Evolutionary conservation across 1,140 invertebrate species (phyloP).

Genomic region (Choristoneura fumiferana): DNA sequence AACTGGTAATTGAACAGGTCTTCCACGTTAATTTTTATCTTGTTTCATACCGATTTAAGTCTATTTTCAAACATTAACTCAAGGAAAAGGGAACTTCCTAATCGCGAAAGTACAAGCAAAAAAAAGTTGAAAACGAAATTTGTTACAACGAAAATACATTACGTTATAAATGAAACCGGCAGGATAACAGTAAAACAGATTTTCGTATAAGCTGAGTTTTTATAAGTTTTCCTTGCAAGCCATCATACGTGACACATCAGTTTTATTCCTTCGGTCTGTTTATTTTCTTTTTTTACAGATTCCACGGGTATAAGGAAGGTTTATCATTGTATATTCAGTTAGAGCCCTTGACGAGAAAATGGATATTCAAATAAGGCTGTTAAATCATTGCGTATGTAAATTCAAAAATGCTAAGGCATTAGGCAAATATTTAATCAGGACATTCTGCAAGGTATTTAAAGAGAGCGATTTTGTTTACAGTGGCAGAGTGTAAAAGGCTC

Average conservation of each 20-base stretch:
- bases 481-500: too few relatives aligned
- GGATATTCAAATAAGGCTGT: conserved; percentile 4
- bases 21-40: too few relatives aligned
- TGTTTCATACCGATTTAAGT: too few relatives aligned
- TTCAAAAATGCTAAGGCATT: not conserved
- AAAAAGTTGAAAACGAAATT: conserved; percentile 3
- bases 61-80: too few relatives aligned
- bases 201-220: conserved; percentile 1
- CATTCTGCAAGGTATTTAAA: not conserved
- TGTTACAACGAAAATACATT: conserved; percentile 2
- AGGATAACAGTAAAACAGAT: conserved; percentile 1
- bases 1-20: too few relatives aligned
- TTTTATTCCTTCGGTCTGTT: not conserved
- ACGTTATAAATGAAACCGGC: conserved; percentile 4
- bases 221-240: not conserved
- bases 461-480: too few relatives aligned
- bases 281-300: conserved; percentile 11
- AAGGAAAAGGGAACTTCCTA: too few relatives aligned
- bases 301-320: not conserved
- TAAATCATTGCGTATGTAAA: conserved; percentile 12
- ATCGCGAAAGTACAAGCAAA: not conserved
- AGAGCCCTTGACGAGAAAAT: not conserved
- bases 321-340: conserved; percentile 4
- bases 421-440: conserved; percentile 12
- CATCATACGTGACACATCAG: not conserved